Percentiles rank a stretch among this genome's conserved stretches.
These are phyloP conservation scores for Gryllus longicercus DNA, from an alignment of 2,888 invertebrate genomes.

Conservation along the genomic window DNA sequence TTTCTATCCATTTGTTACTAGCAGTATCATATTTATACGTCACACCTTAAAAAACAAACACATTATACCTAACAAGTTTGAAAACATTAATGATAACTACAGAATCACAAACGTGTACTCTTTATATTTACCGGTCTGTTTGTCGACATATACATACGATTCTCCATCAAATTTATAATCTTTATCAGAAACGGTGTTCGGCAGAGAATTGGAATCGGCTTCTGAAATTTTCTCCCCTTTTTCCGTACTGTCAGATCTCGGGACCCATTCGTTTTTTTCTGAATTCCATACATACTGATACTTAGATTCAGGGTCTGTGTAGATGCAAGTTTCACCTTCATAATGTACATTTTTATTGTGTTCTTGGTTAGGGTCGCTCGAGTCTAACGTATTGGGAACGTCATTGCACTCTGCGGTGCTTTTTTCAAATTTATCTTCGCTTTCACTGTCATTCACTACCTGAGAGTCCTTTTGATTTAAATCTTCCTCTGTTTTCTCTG, in stretches of 20 bases:
- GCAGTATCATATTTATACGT: slow-evolving; percentile 58
- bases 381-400: too few relatives aligned
- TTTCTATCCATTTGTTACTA: slow-evolving; percentile 59
- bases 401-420: neutral
- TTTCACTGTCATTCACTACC: too few relatives aligned
- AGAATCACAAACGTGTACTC: neutral
- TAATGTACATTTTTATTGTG: slow-evolving; percentile 57
- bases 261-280: slow-evolving; percentile 45
- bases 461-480: too few relatives aligned
- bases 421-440: too few relatives aligned
- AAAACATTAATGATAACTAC: neutral
- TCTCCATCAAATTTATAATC: slow-evolving; percentile 43
- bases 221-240: neutral
- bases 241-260: slow-evolving; percentile 26
- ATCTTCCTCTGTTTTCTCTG: too few relatives aligned
- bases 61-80: neutral
- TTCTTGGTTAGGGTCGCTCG: neutral
- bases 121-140: slow-evolving; percentile 37
- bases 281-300: slow-evolving; percentile 65
- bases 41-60: slow-evolving; percentile 37
- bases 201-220: neutral
- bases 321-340: slow-evolving; percentile 66
- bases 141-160: slow-evolving; percentile 41
- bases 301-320: slow-evolving; percentile 68
- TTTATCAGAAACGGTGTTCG: neutral